Percentiles rank a stretch among this genome's conserved stretches.
These are phyloP conservation scores for Acyrthosiphon pisum DNA, from an alignment of 1,140 invertebrate genomes.

Conservation along the genomic window DNA sequence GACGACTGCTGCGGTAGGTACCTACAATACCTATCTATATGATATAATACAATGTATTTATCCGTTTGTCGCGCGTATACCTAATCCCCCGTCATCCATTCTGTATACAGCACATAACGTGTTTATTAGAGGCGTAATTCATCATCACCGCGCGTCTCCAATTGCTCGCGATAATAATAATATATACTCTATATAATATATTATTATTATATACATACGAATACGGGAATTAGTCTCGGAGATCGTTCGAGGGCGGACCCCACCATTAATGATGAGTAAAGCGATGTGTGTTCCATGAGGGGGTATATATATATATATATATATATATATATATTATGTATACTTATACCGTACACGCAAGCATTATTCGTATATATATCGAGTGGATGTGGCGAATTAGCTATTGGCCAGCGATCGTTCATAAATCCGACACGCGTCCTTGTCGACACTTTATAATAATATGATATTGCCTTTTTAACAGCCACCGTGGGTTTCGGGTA, in stretches of 20 bases:
- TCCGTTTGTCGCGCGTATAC: neutral
- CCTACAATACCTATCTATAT: neutral
- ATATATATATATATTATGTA: too few species aligned
- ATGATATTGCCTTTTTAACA: conserved; percentile 30
- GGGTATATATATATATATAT: neutral
- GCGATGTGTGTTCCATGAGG: neutral
- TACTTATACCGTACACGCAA: neutral
- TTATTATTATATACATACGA: neutral
- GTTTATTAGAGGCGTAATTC: conserved; percentile 53
- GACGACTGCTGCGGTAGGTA: neutral
- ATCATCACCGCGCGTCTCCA: conserved; percentile 26
- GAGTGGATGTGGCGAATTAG: conserved; percentile 53
- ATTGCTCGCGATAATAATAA: conserved; percentile 21
- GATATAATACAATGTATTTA: neutral
- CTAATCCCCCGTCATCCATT: neutral
- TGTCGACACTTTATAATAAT: conserved; percentile 21
- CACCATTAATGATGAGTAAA: conserved; percentile 31
- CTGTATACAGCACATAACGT: neutral
- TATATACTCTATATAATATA: neutral
- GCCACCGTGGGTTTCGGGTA: neutral
- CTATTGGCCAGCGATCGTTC: conserved; percentile 36
- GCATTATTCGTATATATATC: neutral
- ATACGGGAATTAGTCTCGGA: conserved; percentile 42
- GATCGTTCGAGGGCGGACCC: conserved; percentile 24
- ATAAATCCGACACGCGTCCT: conserved; percentile 52